Percentiles rank a stretch among this genome's conserved stretches.
Evolutionary conservation across 2,113 vertebrate genomes (phyloP).

Genomic region (Tetrao urogallus): DNA sequence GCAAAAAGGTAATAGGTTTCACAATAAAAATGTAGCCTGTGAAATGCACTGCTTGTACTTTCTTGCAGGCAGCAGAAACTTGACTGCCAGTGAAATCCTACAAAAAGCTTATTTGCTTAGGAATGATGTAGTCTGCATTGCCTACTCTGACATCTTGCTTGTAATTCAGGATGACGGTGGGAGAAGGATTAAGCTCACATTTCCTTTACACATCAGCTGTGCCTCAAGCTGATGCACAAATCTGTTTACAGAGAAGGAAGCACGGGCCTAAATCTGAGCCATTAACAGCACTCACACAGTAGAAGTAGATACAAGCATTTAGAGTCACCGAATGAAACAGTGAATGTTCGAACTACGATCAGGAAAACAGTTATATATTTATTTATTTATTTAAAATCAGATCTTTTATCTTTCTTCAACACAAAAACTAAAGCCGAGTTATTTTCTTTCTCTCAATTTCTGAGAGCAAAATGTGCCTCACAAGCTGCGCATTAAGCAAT

Average conservation of each 20-base stretch:
- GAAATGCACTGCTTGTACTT: neutral
- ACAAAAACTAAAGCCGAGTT: neutral
- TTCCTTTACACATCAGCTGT: neutral
- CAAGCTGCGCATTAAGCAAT: neutral
- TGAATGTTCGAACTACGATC: neutral
- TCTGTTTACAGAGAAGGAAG: neutral
- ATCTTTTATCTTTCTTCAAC: neutral
- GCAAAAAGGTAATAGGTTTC: neutral
- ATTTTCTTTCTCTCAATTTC: neutral
- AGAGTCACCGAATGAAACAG: neutral
- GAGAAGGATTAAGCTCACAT: neutral
- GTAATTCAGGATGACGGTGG: neutral
- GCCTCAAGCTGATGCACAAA: neutral
- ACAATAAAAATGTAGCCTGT: neutral
- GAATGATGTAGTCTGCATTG: neutral
- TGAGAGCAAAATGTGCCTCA: neutral
- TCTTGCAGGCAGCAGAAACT: neutral
- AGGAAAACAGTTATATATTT: neutral
- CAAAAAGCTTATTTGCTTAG: neutral
- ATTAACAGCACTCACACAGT: neutral
- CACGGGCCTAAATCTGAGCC: neutral
- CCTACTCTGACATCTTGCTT: neutral
- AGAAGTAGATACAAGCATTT: neutral
- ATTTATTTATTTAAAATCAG: neutral
- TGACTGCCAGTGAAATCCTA: neutral